A percentile compares a stretch with the other conserved stretches of the same genome.
These are phyloP conservation scores for Cynodonichthys magdalenae DNA, from an alignment of 2,797 vertebrate species.

Conservation along the genomic window DNA sequence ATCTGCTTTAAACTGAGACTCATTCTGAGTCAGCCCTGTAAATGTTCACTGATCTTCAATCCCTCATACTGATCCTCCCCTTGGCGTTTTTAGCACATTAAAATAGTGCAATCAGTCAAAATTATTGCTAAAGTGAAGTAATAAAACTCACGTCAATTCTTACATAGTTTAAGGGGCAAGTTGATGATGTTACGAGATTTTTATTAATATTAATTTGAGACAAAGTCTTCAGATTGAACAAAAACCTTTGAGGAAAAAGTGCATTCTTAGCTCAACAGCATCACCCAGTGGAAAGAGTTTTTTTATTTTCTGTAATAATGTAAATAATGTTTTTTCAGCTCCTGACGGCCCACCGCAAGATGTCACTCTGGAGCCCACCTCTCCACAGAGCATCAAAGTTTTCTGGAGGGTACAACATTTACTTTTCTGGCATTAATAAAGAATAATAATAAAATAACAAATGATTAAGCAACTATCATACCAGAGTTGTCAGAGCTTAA, in stretches of 20 bases:
- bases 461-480: background rate
- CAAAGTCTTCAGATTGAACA: conserved; percentile 15
- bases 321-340: conserved; percentile 77
- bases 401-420: conserved; percentile 92
- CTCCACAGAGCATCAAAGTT: conserved; percentile 98
- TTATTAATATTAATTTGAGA: conserved; percentile 36
- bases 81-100: conserved; percentile 42
- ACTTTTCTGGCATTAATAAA: conserved; percentile 4
- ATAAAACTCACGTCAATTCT: conserved; percentile 40
- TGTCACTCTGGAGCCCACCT: conserved; percentile 92
- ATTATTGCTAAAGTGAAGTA: conserved; percentile 54
- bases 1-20: conserved; percentile 40
- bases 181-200: conserved; percentile 33
- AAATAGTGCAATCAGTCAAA: conserved; percentile 43
- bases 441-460: no score
- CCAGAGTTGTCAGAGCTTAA: background rate
- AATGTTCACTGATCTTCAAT: conserved; percentile 50
- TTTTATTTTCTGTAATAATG: background rate
- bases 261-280: conserved; percentile 43
- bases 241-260: background rate
- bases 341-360: conserved; percentile 97
- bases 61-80: conserved; percentile 49
- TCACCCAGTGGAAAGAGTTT: conserved; percentile 58
- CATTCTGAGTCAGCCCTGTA: conserved; percentile 44
- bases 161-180: conserved; percentile 49